These are phyloP conservation scores for Drosophila sucinea DNA, from an alignment of 1,140 invertebrate genomes.

Conservation along the genomic window DNA sequence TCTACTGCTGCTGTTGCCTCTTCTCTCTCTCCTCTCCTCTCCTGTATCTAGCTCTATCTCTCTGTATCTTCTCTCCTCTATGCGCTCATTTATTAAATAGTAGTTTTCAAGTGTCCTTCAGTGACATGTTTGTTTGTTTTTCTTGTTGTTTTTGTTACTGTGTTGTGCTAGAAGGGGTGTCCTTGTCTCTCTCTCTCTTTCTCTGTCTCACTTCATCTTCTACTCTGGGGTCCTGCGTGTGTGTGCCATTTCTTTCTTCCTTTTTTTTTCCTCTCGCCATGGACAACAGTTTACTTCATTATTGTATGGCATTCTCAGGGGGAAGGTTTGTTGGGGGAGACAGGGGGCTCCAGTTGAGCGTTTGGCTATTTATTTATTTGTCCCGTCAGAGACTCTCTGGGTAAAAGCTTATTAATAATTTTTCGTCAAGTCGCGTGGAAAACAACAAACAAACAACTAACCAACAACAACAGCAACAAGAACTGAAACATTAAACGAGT, in stretches of 20 bases:
- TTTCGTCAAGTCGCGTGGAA: conserved; percentile 61
- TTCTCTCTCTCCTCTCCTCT: conserved; percentile 22
- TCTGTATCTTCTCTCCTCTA: conserved; percentile 50
- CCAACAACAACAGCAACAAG: conserved; percentile 12
- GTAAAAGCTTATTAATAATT: conserved; percentile 71
- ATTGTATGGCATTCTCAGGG: conserved; percentile 48
- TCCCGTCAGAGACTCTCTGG: conserved; percentile 37
- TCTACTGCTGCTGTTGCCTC: background rate
- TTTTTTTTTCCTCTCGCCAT: conserved; percentile 34
- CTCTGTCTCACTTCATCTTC: conserved; percentile 9
- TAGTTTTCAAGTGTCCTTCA: conserved; percentile 82
- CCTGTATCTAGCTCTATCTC: conserved; percentile 27
- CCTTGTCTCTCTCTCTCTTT: background rate
- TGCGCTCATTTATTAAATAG: conserved; percentile 82
- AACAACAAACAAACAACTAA: conserved; percentile 18
- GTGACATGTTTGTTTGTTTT: conserved; percentile 77
- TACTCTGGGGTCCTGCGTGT: conserved; percentile 52
- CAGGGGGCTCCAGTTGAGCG: background rate
- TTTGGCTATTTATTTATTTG: conserved; percentile 66
- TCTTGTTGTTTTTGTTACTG: conserved; percentile 42
- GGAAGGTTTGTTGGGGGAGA: conserved; percentile 35
- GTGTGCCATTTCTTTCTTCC: conserved; percentile 54
- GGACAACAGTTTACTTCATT: conserved; percentile 66
- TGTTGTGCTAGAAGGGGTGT: conserved; percentile 41
- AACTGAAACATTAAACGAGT: background rate